Evolutionary conservation across 2,888 invertebrate species (phyloP), one percentile per base, ranked within the genome.

Genomic region (Ligdia adustata): DNA sequence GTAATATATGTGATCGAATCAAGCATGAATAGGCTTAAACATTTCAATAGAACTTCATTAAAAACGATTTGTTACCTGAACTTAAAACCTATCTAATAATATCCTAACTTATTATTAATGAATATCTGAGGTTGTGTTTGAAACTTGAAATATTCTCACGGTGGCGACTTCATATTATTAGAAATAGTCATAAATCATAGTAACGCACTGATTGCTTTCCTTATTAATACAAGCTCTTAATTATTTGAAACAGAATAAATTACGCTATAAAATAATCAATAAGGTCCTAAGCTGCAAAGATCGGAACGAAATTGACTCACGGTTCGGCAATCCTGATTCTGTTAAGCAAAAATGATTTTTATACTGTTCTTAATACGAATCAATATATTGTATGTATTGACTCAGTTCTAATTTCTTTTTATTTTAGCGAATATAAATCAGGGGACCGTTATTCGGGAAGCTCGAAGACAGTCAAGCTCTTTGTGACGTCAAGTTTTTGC

Each of bases 401-500:
- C 29, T 55, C 51, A 51, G 9, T 48, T 42, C 44, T 52, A 45
- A 33, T 49, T 69, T 70, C 32, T 72, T 67, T 68, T 62, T 66
- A 57, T 64, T 69, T 66, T 58, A 46, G 60, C 64, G 53, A 62
- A 64, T 66, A 80, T 81, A 80, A 79, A 81, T 81, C 73, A 63
- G 41, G 15, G 55, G 29, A 65, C 81, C 80, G 81, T 79, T 81
- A 81, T 62, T 42, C 49, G 69, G 26, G 69, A 73, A 72, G 68
- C 65, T 67, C 64, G 65, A 64, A 63, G 56, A 58, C 65, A 62
- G 66, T 63, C 69, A 64, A 64, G 65, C 57, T 64, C 70, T 70
- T 72, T 70, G 69, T 73, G 72, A 66, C 61, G 69, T 72, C 65
- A 60, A 68, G 68, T 79, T 79, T 80, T 80, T 79, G 72, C 66